Percentiles rank a stretch among this genome's conserved stretches.
Evolutionary conservation across 2,113 vertebrate species (phyloP).

Genomic region (Dascyllus trimaculatus): DNA sequence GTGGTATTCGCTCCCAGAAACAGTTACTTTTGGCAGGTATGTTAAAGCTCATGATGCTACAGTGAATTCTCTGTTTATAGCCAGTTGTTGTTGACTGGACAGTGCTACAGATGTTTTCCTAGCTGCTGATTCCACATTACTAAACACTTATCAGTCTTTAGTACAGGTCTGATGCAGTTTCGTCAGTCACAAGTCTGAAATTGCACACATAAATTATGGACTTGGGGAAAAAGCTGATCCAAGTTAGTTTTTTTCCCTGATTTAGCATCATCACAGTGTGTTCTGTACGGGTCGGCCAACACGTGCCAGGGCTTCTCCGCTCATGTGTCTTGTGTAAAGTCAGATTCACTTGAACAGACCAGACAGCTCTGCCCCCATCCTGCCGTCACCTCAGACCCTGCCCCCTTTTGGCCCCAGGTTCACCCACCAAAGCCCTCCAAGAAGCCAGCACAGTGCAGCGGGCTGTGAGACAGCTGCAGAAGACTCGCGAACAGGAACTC

Average conservation of each 20-base stretch:
- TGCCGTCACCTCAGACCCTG: slow-evolving; percentile 43
- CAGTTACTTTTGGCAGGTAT: no score
- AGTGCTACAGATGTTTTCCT: no score
- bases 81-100: no score
- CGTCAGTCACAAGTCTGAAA: background rate
- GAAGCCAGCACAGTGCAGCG: slow-evolving; percentile 20
- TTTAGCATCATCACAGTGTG: background rate
- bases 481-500: slow-evolving; percentile 70
- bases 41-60: no score
- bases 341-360: slow-evolving; percentile 24
- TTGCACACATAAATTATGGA: background rate
- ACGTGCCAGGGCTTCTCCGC: slow-evolving; percentile 30
- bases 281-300: slow-evolving; percentile 16
- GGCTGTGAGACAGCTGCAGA: slow-evolving; percentile 62
- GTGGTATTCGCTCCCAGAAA: no score
- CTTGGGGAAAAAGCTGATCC: background rate
- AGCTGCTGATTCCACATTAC: no score
- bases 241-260: background rate
- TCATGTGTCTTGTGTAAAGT: slow-evolving; percentile 39
- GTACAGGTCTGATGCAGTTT: background rate
- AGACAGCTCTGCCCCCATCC: slow-evolving; percentile 21
- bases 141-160: no score
- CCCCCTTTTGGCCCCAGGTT: slow-evolving; percentile 43
- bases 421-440: slow-evolving; percentile 27
- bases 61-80: no score